Percentiles rank a stretch among this genome's conserved stretches.
Evolutionary conservation across 1,140 invertebrate genomes (phyloP).

Genomic region (Drosophila lowei): DNA sequence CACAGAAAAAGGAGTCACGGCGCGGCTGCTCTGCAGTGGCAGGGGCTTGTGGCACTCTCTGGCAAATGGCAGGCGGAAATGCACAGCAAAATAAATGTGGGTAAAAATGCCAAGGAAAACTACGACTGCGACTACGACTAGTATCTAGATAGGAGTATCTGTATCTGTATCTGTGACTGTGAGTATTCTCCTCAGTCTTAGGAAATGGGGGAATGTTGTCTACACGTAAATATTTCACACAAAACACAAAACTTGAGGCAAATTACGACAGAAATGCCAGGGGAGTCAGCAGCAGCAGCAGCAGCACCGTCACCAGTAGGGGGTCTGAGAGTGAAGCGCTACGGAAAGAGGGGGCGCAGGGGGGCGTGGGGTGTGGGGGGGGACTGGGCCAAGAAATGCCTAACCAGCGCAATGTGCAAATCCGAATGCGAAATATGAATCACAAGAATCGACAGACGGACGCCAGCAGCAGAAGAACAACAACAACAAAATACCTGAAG

Average conservation of each 20-base stretch:
- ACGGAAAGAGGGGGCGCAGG: not conserved
- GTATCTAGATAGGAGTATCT: too few relatives aligned
- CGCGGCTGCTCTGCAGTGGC: not conserved
- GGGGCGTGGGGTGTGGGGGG: not conserved
- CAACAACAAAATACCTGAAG: slow-evolving; percentile 1
- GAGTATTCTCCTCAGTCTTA: not conserved
- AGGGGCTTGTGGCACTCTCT: slow-evolving; percentile 17
- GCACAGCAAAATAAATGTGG: slow-evolving; percentile 77
- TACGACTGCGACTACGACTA: not conserved
- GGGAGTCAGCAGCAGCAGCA: too few relatives aligned
- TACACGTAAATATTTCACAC: slow-evolving; percentile 69
- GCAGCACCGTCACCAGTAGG: too few relatives aligned
- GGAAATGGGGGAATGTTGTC: slow-evolving; percentile 30
- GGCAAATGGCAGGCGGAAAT: slow-evolving; percentile 69
- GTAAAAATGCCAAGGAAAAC: slow-evolving; percentile 68
- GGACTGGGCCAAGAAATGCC: slow-evolving; percentile 50
- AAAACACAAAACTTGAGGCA: slow-evolving; percentile 35
- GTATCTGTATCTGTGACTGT: too few relatives aligned
- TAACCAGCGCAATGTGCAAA: slow-evolving; percentile 74
- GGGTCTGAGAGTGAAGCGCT: too few relatives aligned
- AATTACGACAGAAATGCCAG: slow-evolving; percentile 39
- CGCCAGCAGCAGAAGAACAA: slow-evolving; percentile 10
- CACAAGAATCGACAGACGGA: slow-evolving; percentile 34
- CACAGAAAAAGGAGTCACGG: not conserved
- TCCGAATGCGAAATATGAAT: slow-evolving; percentile 59